A percentile compares a stretch with the other conserved stretches of the same genome.
Conservation (phyloP, 2,888 invertebrate genomes). For the Hydriomena furcata region DNA sequence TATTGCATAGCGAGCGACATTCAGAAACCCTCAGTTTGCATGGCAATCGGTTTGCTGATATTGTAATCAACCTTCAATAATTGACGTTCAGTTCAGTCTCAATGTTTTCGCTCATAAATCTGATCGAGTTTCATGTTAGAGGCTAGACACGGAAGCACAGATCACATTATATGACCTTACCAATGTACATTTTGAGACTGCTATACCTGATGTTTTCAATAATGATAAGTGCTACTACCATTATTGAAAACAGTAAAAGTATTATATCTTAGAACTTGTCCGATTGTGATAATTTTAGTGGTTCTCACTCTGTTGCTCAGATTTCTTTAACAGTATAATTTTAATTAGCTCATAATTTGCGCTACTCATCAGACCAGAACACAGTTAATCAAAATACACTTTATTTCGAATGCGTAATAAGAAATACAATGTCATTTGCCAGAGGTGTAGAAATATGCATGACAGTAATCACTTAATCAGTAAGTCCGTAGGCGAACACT, state of each 20-base stretch:
- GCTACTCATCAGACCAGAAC: not conserved
- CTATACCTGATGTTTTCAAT: too few species aligned
- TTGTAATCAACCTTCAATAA: constrained; percentile 6
- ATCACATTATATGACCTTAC: not conserved
- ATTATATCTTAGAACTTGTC: too few species aligned
- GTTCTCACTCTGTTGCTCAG: not conserved
- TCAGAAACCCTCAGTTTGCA: too few species aligned
- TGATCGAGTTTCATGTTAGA: not conserved
- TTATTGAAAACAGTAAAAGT: too few species aligned
- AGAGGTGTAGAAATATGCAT: not conserved
- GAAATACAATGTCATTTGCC: not conserved
- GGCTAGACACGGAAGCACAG: not conserved
- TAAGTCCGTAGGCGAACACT: constrained; percentile 1
- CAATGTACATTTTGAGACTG: too few species aligned
- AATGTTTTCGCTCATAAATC: constrained; percentile 4
- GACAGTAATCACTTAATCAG: constrained; percentile 7
- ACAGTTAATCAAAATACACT: not conserved
- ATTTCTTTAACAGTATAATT: not conserved
- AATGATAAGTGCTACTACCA: not conserved
- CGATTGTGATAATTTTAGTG: not conserved
- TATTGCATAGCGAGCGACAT: not conserved
- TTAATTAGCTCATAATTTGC: not conserved
- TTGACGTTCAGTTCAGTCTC: constrained; percentile 9
- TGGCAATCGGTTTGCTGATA: not conserved
- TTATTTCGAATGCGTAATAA: not conserved